These are phyloP conservation scores for Phyllotreta striolata DNA, from an alignment of 2,888 invertebrate genomes.

Conservation along the genomic window DNA sequence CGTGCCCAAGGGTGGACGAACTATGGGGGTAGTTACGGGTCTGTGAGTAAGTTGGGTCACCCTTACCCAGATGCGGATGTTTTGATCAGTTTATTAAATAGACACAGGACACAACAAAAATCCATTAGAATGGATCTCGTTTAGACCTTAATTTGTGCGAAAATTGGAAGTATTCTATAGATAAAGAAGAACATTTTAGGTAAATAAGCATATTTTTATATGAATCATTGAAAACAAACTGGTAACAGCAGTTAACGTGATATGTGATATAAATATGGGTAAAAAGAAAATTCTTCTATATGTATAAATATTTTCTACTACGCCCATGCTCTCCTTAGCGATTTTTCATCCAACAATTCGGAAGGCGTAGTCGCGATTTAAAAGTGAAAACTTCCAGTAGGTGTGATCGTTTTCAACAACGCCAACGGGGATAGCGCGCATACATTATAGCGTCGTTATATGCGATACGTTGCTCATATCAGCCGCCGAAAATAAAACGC, in stretches of 20 bases:
- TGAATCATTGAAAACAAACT: too few species aligned
- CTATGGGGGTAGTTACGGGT: slow-evolving; percentile 15
- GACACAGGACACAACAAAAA: slow-evolving; percentile 4
- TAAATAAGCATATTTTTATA: too few species aligned
- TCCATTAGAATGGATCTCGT: background rate
- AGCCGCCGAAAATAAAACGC: slow-evolving; percentile 16
- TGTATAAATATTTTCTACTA: too few species aligned
- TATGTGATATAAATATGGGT: too few species aligned
- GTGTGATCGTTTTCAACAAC: slow-evolving; percentile 11
- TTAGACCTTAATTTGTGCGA: slow-evolving; percentile 1
- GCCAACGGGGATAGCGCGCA: slow-evolving; percentile 14
- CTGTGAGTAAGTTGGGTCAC: background rate
- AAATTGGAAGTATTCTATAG: background rate
- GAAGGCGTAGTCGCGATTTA: slow-evolving; percentile 22
- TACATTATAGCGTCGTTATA: slow-evolving; percentile 23
- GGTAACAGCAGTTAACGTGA: too few species aligned
- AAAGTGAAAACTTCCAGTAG: slow-evolving; percentile 27
- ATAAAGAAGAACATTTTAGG: background rate
- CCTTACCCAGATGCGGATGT: slow-evolving; percentile 9
- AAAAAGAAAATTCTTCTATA: too few species aligned
- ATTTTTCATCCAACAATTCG: background rate
- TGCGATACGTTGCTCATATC: slow-evolving; percentile 26
- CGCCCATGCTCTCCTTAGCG: too few species aligned
- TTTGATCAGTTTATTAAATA: slow-evolving; percentile 7
- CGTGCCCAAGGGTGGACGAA: slow-evolving; percentile 14